Conservation (phyloP, 1,140 invertebrate species). For the Stenopsyche tienmushanensis region DNA sequence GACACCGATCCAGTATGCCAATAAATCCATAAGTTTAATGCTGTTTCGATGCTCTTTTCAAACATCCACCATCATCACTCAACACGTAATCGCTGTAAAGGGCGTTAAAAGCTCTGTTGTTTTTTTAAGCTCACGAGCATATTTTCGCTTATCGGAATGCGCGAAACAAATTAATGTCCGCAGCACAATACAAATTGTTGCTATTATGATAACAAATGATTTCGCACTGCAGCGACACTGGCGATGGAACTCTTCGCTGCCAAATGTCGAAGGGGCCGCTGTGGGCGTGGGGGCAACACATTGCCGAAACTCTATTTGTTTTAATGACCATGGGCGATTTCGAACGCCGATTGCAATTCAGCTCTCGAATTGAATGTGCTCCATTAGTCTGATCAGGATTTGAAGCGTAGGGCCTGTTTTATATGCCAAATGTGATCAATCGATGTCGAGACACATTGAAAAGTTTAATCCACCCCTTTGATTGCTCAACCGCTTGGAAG, state of each 20-base stretch:
- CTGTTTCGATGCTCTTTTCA: no score
- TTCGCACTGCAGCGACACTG: constrained; percentile 27
- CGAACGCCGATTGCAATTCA: constrained; percentile 16
- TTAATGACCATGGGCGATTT: constrained; percentile 25
- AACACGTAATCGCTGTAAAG: no score
- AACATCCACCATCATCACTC: no score
- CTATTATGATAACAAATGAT: constrained; percentile 32
- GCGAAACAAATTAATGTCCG: constrained; percentile 18
- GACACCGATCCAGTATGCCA: no score
- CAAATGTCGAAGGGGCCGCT: not conserved
- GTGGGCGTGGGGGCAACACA: not conserved
- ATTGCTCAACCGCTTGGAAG: not conserved
- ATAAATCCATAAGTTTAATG: no score
- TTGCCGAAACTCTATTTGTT: constrained; percentile 22
- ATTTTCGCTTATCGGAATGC: constrained; percentile 20
- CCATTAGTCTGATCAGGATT: constrained; percentile 6
- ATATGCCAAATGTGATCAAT: not conserved
- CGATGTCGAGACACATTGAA: not conserved
- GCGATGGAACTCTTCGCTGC: constrained; percentile 4
- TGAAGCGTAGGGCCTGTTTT: no score
- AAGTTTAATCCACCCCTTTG: constrained; percentile 1
- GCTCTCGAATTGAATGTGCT: constrained; percentile 5
- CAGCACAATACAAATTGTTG: constrained; percentile 23
- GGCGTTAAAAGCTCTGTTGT: no score
- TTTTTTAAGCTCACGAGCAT: constrained; percentile 14